Evolutionary conservation across 2,888 invertebrate genomes (phyloP).

Genomic region (Carterocephalus palaemon): DNA sequence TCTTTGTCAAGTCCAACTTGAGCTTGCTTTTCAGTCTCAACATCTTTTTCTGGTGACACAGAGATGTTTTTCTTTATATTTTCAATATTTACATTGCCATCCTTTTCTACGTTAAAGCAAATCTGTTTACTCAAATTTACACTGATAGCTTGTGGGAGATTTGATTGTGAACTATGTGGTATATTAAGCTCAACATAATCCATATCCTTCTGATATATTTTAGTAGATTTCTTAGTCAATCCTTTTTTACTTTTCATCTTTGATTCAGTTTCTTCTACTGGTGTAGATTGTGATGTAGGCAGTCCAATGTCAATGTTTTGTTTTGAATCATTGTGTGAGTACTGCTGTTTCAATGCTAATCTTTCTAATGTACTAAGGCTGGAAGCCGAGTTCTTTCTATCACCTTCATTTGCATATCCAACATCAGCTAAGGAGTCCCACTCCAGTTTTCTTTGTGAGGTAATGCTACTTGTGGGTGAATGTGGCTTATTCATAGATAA

Average conservation of each 20-base stretch:
- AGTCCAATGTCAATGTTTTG: slow-evolving; percentile 51
- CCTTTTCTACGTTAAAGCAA: slow-evolving; percentile 68
- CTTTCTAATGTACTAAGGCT: slow-evolving; percentile 81
- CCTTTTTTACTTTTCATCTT: slow-evolving; percentile 54
- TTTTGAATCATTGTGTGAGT: slow-evolving; percentile 62
- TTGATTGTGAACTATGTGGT: slow-evolving; percentile 46
- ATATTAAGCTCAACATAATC: slow-evolving; percentile 63
- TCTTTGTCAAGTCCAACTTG: slow-evolving; percentile 54
- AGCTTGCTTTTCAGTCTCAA: slow-evolving; percentile 38
- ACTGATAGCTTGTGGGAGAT: slow-evolving; percentile 52
- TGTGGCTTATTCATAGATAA: slow-evolving; percentile 63
- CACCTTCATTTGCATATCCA: slow-evolving; percentile 83
- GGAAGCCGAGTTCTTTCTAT: slow-evolving; percentile 68
- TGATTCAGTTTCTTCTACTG: slow-evolving; percentile 52
- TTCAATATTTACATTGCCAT: slow-evolving; percentile 55
- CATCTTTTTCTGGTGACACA: slow-evolving; percentile 49
- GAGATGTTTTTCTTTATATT: slow-evolving; percentile 49
- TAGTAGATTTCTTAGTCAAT: slow-evolving; percentile 54
- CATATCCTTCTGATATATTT: slow-evolving; percentile 59
- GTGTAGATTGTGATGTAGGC: slow-evolving; percentile 78
- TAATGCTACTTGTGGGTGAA: slow-evolving; percentile 86
- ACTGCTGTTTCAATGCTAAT: slow-evolving; percentile 77
- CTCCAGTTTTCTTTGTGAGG: slow-evolving; percentile 86
- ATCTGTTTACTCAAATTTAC: slow-evolving; percentile 71
- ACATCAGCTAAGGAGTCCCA: slow-evolving; percentile 95